Evolutionary conservation across 2,797 vertebrate genomes (phyloP), one percentile per base, ranked within the genome.

Genomic region (Melanotaenia parkinsoni): DNA sequence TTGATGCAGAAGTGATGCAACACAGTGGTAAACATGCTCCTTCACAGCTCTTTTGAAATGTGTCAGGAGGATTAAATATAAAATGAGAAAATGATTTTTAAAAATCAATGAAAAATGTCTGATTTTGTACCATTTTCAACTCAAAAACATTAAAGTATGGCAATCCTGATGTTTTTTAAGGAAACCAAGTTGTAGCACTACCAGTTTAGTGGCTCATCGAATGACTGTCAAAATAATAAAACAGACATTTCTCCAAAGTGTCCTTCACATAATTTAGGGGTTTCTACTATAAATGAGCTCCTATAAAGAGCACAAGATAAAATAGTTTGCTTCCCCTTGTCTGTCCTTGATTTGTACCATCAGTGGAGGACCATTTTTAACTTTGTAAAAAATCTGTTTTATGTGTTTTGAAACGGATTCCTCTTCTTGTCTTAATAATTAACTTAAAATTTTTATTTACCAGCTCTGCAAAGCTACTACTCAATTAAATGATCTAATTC

Each of bases 251-350:
- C 8, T 24, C 22, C 22, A 24, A 22, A 24, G 26, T 56, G 16
- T 26, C 26, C 53, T 13, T 6, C 12, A 54, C 12, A 45, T 20
- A 9, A n/a, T 47, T 58, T 9, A 22, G n/a, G 22, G 47, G 35
- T 47, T 32, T 63, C 24, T 51, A 53, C 35, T 47, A 61, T n/a
- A 11, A 74, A 56, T 50, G 50, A 67, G 56, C 57, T 76, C 32
- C 51, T 16, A 58, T 26, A 10, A 28, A 61, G 47, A 58, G 22
- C 12, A 67, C 26, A 38, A 63, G 43, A 58, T 38, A 12, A 33
- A 66, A 69, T 18, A n/a, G n/a, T 43, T 74, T 63, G 22, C n/a
- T 33, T 62, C 51, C 14, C 12, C 26, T 14, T 22, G 53, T 58
- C 26, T 33, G 30, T 28, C 38, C 35, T 73, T 54, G 65, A 77